Evolutionary conservation across 2,797 vertebrate genomes (phyloP), one percentile per base, ranked within the genome.

Genomic region (Momotus momota): DNA sequence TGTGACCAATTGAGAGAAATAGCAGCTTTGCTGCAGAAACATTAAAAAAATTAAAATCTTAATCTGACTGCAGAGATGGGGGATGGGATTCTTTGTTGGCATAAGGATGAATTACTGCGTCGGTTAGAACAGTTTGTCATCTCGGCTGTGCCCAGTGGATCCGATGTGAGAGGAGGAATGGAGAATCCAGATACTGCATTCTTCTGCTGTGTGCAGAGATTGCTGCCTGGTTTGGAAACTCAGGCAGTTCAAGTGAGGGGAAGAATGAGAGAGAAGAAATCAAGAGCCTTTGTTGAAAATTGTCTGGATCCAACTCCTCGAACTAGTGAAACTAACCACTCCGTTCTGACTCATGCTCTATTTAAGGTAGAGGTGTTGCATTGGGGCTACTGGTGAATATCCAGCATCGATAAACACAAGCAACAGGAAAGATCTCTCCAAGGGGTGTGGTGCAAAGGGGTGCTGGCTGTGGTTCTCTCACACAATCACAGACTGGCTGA

Each of bases 381-480:
- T 54, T 62, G 31, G 29, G n/a, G 15, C 35, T 62, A 11, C 12
- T 58, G 12, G 11, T 70, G n/a, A 79, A 29, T 73, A 55, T 35
- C 40, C 15, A 46, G 2, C 57, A 26, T 29, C 5, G 7, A 27
- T 12, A 12, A 33, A 18, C 38, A 38, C 9, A 7, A 7, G 2
- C 11, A 75, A 2, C 46, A n/a, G 5, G 26, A 57, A 48, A 26
- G 26, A 10, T 46, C 1, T 72, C 4, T 58, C 12, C 8, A 43
- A 74, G 4, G 4, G 12, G 12, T 49, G 49, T 31, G 7, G 12
- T 65, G 20, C 0, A 0, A 49, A 72, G 43, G 6, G 55, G 4
- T 70, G 51, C 15, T 1, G 0, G 35, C 35, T 35, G 35, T 66
- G 29, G 12, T 69, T 65, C 29, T 90, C 26, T 89, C 31, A 5